A percentile compares a stretch with the other conserved stretches of the same genome.
Evolutionary conservation across 2,888 invertebrate genomes (phyloP).

Genomic region (Trisateles emortualis): DNA sequence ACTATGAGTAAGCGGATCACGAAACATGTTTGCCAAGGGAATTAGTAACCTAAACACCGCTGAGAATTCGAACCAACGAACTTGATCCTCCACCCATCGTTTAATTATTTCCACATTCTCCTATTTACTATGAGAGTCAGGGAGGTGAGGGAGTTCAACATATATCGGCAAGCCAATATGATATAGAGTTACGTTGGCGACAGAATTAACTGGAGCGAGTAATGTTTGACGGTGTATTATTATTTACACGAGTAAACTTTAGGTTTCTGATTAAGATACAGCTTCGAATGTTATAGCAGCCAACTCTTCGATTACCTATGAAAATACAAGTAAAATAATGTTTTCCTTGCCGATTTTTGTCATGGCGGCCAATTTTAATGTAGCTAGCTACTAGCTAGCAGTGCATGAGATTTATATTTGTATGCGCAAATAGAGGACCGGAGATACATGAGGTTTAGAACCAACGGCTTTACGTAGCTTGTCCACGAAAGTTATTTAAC

Average conservation of each 20-base stretch:
- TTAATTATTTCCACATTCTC: constrained; percentile 27
- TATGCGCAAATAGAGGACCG: too few relatives aligned
- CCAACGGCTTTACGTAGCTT: too few relatives aligned
- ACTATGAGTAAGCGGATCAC: constrained; percentile 69
- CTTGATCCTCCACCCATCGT: constrained; percentile 45
- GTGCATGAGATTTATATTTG: too few relatives aligned
- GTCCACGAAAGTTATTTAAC: too few relatives aligned
- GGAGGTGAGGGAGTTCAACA: constrained; percentile 49
- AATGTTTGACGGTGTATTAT: constrained; percentile 72
- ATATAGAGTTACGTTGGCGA: constrained; percentile 59
- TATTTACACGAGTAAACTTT: constrained; percentile 70
- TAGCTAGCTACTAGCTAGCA: too few relatives aligned
- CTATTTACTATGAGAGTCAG: constrained; percentile 13
- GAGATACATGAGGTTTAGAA: too few relatives aligned
- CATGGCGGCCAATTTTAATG: too few relatives aligned
- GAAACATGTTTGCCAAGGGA: constrained; percentile 68
- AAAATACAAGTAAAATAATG: too few relatives aligned
- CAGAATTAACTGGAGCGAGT: constrained; percentile 68
- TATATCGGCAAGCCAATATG: constrained; percentile 54
- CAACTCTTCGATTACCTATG: too few relatives aligned
- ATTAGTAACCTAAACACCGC: constrained; percentile 75
- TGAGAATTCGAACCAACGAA: constrained; percentile 54
- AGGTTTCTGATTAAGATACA: constrained; percentile 65
- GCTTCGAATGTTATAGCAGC: too few relatives aligned
- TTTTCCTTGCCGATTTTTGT: too few relatives aligned